Base-by-base conservation (phyloP, 2,888 invertebrate species). In the Allolobophora icterica region DNA sequence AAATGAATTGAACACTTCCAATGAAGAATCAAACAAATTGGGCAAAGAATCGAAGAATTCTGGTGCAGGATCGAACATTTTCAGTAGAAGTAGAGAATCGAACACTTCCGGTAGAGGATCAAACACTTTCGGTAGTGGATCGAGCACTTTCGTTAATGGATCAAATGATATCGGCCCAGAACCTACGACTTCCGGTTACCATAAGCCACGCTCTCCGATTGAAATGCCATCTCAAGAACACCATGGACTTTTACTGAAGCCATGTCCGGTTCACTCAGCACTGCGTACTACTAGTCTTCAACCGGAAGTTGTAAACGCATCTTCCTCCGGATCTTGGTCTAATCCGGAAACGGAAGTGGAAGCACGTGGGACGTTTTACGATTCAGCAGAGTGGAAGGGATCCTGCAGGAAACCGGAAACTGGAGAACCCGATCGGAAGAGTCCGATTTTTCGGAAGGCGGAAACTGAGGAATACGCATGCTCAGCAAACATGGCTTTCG, bases 401-500 rank as follows among this genome's bases (percentile, higher is more conserved):
- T n/a, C n/a, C 30, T n/a, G 71, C 71, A 71, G 8, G 71, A 71
- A 8, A n/a, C n/a, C 71, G 52, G 52, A 52, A 24, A 24, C 52
- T 8, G 11, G 6, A 71, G 11, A 71, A 11, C 1, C 71, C 71
- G 71, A 71, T 52, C 52, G 71, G 8, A 71, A n/a, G 30, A n/a
- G 11, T 71, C 6, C 71, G 71, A 71, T 8, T 6, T 71, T 71
- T 71, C 71, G 71, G n/a, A 71, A 71, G 71, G 71, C n/a, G 71
- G 11, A 71, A 71, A n/a, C 71, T 71, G n/a, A n/a, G 71, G 30
- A n/a, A 11, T 30, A n/a, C 71, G n/a, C 71, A 71, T 71, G 71
- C 71, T 71, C 71, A 71, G 71, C 71, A 71, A 71, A 71, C n/a
- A 71, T 71, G 71, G 71, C 71, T 71, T 71, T 71, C 8, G 71